phyloP scores from a whole-genome alignment of 2,888 invertebrate genomes.

The Luffia ferchaultella region DNA sequence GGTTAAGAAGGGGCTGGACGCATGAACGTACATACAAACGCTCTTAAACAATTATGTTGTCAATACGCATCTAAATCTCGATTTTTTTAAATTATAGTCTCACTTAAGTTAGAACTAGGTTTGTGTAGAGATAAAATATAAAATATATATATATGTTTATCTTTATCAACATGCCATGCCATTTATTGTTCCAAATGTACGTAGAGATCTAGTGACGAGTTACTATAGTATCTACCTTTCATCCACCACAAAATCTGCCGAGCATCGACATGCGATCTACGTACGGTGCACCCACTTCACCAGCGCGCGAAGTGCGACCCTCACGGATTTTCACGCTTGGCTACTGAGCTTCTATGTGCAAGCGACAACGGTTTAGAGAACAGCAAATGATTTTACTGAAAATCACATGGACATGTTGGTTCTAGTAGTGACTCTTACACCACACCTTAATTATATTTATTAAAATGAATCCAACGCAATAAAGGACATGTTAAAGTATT shows the following conservation, averaged over 20 bases:
- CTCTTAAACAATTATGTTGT: no score
- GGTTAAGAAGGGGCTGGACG: no score
- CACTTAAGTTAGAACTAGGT: no score
- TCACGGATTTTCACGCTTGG: background rate
- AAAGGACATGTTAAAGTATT: background rate
- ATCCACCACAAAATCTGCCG: no score
- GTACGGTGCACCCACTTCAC: no score
- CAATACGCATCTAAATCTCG: no score
- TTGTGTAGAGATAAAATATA: no score
- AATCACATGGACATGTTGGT: background rate
- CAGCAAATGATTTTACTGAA: background rate
- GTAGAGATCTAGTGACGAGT: background rate
- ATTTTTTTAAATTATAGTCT: no score
- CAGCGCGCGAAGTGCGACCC: background rate
- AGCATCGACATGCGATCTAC: no score
- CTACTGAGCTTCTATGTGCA: background rate
- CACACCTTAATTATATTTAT: no score
- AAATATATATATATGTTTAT: no score
- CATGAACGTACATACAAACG: no score
- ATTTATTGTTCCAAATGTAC: conserved; percentile 3
- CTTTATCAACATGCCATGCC: conserved; percentile 3
- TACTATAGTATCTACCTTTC: background rate
- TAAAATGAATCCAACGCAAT: background rate
- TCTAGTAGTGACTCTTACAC: background rate
- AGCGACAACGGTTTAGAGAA: background rate